Percentiles rank a stretch among this genome's conserved stretches.
phyloP scores from a whole-genome alignment of 2,113 vertebrate species.

The Chroicocephalus ridibundus region DNA sequence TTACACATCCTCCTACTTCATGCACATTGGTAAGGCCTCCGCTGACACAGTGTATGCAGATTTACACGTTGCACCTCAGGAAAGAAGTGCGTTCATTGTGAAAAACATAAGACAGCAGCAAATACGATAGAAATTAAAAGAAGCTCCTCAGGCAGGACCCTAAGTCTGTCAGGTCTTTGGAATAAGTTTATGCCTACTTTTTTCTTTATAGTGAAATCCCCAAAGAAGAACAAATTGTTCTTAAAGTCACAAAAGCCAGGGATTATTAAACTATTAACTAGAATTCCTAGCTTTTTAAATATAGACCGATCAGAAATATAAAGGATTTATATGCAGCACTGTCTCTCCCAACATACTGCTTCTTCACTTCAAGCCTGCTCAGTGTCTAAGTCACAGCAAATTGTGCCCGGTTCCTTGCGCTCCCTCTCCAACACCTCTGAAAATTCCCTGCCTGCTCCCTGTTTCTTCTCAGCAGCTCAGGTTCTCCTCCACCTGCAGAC shows the following conservation, averaged over 20 bases:
- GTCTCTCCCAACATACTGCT: neutral
- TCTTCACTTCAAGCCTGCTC: neutral
- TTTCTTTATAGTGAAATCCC: neutral
- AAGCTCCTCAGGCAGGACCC: neutral
- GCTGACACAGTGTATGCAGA: neutral
- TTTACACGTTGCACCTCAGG: neutral
- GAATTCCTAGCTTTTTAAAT: neutral
- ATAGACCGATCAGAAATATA: neutral
- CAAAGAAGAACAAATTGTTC: neutral
- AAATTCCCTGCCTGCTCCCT: neutral
- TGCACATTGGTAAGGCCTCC: neutral
- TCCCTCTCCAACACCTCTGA: neutral
- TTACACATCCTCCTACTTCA: neutral
- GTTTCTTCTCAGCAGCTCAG: neutral
- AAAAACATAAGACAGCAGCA: neutral
- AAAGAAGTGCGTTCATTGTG: neutral
- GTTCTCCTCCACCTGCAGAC: slow-evolving; percentile 9
- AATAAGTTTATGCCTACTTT: neutral
- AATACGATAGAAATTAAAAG: neutral
- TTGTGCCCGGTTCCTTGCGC: neutral
- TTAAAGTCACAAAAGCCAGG: neutral
- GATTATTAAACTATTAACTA: neutral
- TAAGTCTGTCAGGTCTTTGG: neutral
- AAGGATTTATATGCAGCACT: neutral
- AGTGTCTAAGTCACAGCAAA: neutral